Base-by-base conservation (phyloP, 1,140 invertebrate genomes). In the Drosophila malerkotliana region DNA sequence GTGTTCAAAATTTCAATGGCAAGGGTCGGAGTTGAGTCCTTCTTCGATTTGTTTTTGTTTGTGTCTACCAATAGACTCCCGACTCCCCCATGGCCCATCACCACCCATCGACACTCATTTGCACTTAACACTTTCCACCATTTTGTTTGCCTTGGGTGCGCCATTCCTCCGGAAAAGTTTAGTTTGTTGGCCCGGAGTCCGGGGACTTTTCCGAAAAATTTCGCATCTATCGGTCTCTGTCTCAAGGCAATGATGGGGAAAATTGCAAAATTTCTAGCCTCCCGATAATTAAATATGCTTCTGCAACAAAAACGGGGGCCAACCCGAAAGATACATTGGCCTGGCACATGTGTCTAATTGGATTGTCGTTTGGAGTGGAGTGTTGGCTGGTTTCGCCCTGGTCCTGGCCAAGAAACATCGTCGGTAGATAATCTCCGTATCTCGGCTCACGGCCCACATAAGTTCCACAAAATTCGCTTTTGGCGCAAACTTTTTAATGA, bases 401-500 rank as follows among this genome's bases (percentile, higher is more conserved):
- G 15, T 14, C 14, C 8, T 44, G 41, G 44, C 44, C 18, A 47
- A 47, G 9, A 45, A 82, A 82, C 69, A 60, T 62, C 28, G 56
- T 61, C 56, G 57, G 72, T 12, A 56, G 56, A 71, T 76, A 72
- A 72, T 62, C 67, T 51, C 61, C 79, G 49, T 32, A 34, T 21
- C 55, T 54, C 15, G 45, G 47, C 52, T 15, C 8, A 82, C 61
- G 32, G 55, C 69, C 77, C 82, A 78, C 69, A 87, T 58, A 87
- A 71, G 78, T 63, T 85, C 21, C 76, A 56, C 47, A 76, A 60
- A 72, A 79, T 62, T 77, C 66, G 66, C 74, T 77, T 37, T 57
- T 56, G 48, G 61, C 80, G 53, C 64, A 80, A 85, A 85, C 82
- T 85, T 85, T 87, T 85, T 87, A 85, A 85, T 85, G 81, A 85